A percentile compares a stretch with the other conserved stretches of the same genome.
Evolutionary conservation across 2,888 invertebrate genomes (phyloP).

Genomic region (Elegia similella): DNA sequence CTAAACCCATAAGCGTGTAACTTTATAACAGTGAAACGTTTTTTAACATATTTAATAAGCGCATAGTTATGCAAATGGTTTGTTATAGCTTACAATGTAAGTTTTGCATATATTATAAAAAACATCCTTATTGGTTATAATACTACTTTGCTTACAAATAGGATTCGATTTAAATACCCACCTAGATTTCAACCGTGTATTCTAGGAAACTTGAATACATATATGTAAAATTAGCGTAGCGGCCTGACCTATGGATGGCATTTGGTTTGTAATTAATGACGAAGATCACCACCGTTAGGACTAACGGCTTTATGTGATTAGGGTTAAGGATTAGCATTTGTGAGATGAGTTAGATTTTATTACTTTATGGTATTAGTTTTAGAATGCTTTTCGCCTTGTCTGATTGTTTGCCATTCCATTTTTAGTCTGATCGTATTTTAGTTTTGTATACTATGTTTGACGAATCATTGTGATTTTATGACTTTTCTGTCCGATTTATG

Average conservation of each 20-base stretch:
- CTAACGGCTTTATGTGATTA: conserved; percentile 19
- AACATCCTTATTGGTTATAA: background rate
- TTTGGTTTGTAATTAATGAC: conserved; percentile 8
- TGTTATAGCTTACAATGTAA: no score
- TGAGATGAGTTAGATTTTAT: background rate
- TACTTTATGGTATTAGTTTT: background rate
- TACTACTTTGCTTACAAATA: background rate
- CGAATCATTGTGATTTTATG: no score
- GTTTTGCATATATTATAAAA: background rate
- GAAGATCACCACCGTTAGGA: background rate
- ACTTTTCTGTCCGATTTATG: no score
- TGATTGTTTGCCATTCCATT: background rate
- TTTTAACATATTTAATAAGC: no score
- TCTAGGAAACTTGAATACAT: conserved; percentile 1
- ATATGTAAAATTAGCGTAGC: background rate
- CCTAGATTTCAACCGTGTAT: background rate
- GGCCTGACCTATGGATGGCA: conserved; percentile 3
- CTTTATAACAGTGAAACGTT: no score
- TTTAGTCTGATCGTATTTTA: no score
- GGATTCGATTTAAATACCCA: background rate
- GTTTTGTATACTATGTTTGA: no score
- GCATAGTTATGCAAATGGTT: no score
- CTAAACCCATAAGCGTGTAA: no score
- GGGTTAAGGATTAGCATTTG: conserved; percentile 19
- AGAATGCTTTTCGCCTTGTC: background rate